Conservation (phyloP, 2,888 invertebrate genomes). For the Scaptodrosophila latifasciaeformis region DNA sequence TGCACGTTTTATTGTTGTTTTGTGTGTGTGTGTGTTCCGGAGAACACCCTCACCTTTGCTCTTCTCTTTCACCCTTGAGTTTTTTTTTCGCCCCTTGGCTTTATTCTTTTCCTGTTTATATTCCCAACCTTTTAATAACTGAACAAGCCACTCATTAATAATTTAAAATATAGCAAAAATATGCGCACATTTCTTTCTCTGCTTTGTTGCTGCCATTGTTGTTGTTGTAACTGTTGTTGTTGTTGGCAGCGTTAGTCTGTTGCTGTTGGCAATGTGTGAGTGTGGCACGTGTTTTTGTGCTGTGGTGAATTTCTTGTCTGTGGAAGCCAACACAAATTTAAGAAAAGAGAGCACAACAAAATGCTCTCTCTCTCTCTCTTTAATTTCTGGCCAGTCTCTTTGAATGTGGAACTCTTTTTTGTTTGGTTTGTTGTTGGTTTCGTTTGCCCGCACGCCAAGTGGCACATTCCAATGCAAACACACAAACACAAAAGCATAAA, state of each 20-base stretch:
- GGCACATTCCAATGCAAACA: constrained; percentile 16
- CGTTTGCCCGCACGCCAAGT: constrained; percentile 22
- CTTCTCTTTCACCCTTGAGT: not conserved
- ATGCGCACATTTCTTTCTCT: constrained; percentile 31
- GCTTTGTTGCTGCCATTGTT: not conserved
- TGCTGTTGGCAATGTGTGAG: not conserved
- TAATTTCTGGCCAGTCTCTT: not conserved
- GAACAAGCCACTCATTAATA: constrained; percentile 68
- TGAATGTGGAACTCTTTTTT: not conserved
- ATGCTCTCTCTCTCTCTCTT: not conserved
- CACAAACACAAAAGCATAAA: not conserved
- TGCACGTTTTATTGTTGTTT: constrained; percentile 29
- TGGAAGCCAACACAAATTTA: constrained; percentile 1
- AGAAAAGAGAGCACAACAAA: not conserved
- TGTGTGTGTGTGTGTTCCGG: not conserved
- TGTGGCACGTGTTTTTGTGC: not conserved
- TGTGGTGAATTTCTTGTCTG: not conserved
- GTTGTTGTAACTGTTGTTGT: too few species aligned
- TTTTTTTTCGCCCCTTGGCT: not conserved
- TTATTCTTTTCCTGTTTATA: constrained; percentile 20
- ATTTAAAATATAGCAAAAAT: constrained; percentile 66
- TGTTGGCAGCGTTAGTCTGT: not conserved
- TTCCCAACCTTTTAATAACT: constrained; percentile 71
- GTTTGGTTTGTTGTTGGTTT: constrained; percentile 1
- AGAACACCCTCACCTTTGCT: not conserved